Evolutionary conservation across 1,140 invertebrate genomes (phyloP), one percentile per base, ranked within the genome.

Genomic region (Temnothorax longispinosus): DNA sequence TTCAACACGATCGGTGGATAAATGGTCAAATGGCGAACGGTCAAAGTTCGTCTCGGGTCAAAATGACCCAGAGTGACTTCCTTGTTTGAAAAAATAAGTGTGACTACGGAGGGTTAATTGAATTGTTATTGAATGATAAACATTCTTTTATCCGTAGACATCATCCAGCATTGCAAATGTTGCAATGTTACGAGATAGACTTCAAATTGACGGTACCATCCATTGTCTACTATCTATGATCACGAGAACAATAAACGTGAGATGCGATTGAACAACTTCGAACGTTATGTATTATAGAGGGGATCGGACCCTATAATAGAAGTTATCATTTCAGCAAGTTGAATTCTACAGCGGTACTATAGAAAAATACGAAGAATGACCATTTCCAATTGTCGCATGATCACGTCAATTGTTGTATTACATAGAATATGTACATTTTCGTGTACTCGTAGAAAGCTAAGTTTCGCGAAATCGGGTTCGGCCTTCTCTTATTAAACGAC

Each of bases 101-200:
- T 21, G 21, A 21, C 21, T 21, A 21, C 21, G 21, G 21, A 21
- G 21, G 21, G 21, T 21, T 27, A 13, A 62, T 52, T 38, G 11
- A 65, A 35, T 60, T 32, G 41, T n/a, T 2, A 47, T 71, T 13
- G n/a, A 44, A 67, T n/a, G 47, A 47, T 38, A 67, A 54, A 5
- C 52, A 32, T 11, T 32, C 8, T 78, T 50, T 35, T 35, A 41
- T 56, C 21, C 10, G 1, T 77, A 77, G 15, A 8, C n/a, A 76
- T 60, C 8, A 18, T 67, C n/a, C 21, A 71, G 15, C 50, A 71
- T 58, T 81, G 54, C 76, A 80, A 80, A 38, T 69, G 13, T 80
- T 21, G 32, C 56, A 54, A 54, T n/a, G 13, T 81, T 71, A 56
- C 18, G 38, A 81, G 27, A 32, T 44, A 58, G 10, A 69, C 8